phyloP scores from a whole-genome alignment of 2,888 invertebrate species.

The Pseudolycoriella hygida region DNA sequence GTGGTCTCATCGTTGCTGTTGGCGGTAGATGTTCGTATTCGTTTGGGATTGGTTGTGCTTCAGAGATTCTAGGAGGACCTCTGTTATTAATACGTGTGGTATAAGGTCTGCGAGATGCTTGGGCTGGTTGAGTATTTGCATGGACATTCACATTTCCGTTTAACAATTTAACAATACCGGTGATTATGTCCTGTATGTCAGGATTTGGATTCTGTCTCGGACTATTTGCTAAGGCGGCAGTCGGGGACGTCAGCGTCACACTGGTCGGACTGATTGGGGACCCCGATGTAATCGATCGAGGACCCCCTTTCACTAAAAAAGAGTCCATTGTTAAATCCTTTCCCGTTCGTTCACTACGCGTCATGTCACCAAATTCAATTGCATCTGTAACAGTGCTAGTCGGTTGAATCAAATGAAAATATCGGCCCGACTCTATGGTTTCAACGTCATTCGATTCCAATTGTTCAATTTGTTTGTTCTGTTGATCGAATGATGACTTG shows the following conservation, averaged over 20 bases:
- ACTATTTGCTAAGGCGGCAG: conserved; percentile 23
- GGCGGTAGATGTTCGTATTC: conserved; percentile 38
- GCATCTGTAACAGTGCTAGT: neutral
- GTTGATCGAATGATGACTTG: neutral
- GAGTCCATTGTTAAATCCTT: neutral
- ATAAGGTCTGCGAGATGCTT: conserved; percentile 38
- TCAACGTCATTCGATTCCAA: neutral
- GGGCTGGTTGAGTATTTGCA: conserved; percentile 43
- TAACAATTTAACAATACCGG: conserved; percentile 70
- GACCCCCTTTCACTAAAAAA: conserved; percentile 2
- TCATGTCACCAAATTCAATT: neutral
- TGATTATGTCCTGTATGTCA: conserved; percentile 80
- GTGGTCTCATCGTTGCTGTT: conserved; percentile 30
- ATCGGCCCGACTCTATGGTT: neutral
- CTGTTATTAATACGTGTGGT: conserved; percentile 73
- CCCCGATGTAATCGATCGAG: conserved; percentile 1
- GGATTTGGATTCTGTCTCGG: conserved; percentile 41
- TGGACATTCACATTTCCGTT: conserved; percentile 80
- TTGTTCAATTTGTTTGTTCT: neutral
- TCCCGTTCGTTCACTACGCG: neutral
- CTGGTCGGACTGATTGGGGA: neutral
- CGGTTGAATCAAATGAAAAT: neutral
- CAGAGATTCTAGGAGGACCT: conserved; percentile 72
- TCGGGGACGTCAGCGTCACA: conserved; percentile 35
- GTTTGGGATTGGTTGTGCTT: conserved; percentile 50